phyloP scores from a whole-genome alignment of 2,888 invertebrate species.

The Steinernema scapterisci region DNA sequence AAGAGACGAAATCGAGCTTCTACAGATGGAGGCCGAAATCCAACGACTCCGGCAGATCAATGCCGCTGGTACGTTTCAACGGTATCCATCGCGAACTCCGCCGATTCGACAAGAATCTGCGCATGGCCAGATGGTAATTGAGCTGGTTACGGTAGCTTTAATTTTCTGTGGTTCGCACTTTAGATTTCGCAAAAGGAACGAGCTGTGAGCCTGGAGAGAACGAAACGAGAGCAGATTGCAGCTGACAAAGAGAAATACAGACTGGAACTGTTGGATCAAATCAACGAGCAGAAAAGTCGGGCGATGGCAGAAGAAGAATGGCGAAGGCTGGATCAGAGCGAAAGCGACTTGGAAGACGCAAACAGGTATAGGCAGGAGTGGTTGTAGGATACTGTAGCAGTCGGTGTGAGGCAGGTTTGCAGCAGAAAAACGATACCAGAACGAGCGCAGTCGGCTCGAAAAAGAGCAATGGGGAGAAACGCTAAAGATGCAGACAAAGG shows the following conservation, averaged over 20 bases:
- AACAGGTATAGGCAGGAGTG: not conserved
- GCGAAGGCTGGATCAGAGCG: slow-evolving; percentile 9
- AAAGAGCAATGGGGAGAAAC: slow-evolving; percentile 9
- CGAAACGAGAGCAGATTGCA: not conserved
- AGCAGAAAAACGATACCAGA: not conserved
- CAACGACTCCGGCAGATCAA: not conserved
- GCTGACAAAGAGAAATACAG: slow-evolving; percentile 6
- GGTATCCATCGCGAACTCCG: not conserved
- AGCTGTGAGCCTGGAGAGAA: not conserved
- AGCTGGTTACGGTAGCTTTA: too few species aligned
- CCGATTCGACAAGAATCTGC: not conserved
- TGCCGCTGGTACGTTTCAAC: not conserved
- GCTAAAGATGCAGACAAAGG: slow-evolving; percentile 3
- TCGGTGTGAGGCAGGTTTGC: not conserved
- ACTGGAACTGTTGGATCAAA: slow-evolving; percentile 15
- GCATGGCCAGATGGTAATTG: not conserved
- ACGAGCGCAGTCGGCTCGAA: not conserved
- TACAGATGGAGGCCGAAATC: slow-evolving; percentile 7
- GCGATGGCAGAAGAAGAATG: slow-evolving; percentile 20
- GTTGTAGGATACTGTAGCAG: too few species aligned
- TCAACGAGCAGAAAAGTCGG: slow-evolving; percentile 21
- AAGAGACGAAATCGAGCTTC: slow-evolving; percentile 1
- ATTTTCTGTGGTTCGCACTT: not conserved
- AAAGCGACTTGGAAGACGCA: slow-evolving; percentile 20
- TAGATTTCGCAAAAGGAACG: not conserved